These are phyloP conservation scores for Heterodera schachtii DNA, from an alignment of 1,140 invertebrate genomes.

Conservation along the genomic window DNA sequence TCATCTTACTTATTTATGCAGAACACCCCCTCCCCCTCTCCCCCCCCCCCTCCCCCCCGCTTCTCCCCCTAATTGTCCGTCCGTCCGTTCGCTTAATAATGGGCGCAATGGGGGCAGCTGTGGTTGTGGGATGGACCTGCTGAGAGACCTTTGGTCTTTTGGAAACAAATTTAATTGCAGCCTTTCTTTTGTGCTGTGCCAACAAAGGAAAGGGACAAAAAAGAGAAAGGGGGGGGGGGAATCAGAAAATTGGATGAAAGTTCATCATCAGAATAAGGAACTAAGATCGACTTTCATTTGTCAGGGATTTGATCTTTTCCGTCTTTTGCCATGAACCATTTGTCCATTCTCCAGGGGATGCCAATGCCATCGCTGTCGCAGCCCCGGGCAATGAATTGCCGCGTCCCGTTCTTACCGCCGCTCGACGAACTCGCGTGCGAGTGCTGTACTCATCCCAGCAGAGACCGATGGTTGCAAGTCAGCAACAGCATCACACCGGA, in stretches of 20 bases:
- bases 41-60: neutral
- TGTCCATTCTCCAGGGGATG: neutral
- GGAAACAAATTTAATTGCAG: slow-evolving; percentile 23
- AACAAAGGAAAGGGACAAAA: too few species aligned
- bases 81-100: slow-evolving; percentile 21
- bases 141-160: slow-evolving; percentile 4
- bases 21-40: too few species aligned
- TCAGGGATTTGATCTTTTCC: too few species aligned
- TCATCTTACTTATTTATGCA: too few species aligned
- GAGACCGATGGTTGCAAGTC: neutral
- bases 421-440: slow-evolving; percentile 49
- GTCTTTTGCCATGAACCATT: neutral
- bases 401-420: slow-evolving; percentile 34
- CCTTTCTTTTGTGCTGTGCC: neutral
- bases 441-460: slow-evolving; percentile 42
- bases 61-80: neutral
- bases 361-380: slow-evolving; percentile 1
- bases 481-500: slow-evolving; percentile 15
- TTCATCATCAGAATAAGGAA: too few species aligned
- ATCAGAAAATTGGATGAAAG: neutral
- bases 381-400: slow-evolving; percentile 8
- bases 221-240: neutral
- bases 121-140: neutral
- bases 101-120: neutral
- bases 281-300: too few species aligned